Evolutionary conservation across 1,140 invertebrate species (phyloP), one percentile per base, ranked within the genome.

Genomic region (Anoplophora glabripennis): DNA sequence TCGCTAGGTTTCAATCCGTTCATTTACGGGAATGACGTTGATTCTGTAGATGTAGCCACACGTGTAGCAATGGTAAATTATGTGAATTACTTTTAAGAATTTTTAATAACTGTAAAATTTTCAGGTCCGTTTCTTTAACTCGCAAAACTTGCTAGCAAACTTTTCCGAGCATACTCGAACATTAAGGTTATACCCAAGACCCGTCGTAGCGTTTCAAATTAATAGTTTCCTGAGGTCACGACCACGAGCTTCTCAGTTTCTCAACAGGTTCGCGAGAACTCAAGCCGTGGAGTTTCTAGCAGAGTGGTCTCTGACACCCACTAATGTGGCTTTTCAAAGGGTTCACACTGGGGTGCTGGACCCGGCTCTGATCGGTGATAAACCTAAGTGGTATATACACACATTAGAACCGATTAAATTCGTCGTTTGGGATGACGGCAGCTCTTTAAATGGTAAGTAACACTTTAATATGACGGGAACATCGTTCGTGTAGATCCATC

Each of bases 261-360:
- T 98, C 17, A 90, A 89, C 63, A 87, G 89, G 71, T 94, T 99
- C 76, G 94, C 95, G 3, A 78, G 90, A 62, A 93, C 91, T 0
- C 96, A 94, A 87, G 96, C 97, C 7, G 96, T 99, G 1, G 97
- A 99, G 75, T 99, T 95, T 78, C 85, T 98, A 59, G 96, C 96
- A 0, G 98, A 99, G 77, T 99, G 96, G 94, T 94, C 92, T 0
- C 78, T 99, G 1, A 94, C 93, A 10, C 98, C 98, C 0, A 92
- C 86, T 61, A 99, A 99, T 80, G 93, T 98, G 28, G 95, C 96
- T 5, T 99, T 98, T 71, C 81, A 98, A 33, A 82, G 98, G 33
- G 93, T 99, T 4, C 96, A 99, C 70, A 99, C 96, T 0, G 97
- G 92, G 0, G 90, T 99, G 11, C 91, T 90, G 75, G 95, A 98